Evolutionary conservation across 2,888 invertebrate species (phyloP).

Genomic region (Entomobrya multifasciata): DNA sequence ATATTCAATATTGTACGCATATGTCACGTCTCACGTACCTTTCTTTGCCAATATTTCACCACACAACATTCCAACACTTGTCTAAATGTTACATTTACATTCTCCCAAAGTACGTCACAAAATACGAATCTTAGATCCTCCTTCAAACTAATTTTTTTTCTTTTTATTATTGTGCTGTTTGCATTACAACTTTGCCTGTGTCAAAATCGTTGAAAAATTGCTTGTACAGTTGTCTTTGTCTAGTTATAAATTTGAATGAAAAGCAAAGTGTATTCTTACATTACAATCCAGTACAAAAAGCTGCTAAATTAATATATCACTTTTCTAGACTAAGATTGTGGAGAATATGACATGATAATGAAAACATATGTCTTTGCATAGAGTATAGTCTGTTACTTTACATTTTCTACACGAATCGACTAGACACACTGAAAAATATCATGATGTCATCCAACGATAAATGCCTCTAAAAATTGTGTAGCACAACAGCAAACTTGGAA

Average conservation of each 20-base stretch:
- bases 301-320: neutral
- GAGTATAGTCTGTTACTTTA: no score
- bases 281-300: neutral
- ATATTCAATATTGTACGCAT: no score
- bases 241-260: neutral
- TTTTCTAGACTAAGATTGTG: neutral
- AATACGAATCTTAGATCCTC: no score
- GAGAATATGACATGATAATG: neutral
- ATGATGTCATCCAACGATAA: slow-evolving; percentile 14
- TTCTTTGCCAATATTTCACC: slow-evolving; percentile 4
- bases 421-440: neutral
- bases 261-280: neutral
- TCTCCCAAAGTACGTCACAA: neutral
- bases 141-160: neutral
- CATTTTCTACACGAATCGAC: no score
- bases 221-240: slow-evolving; percentile 1
- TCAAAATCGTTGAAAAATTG: slow-evolving; percentile 12
- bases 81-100: neutral
- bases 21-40: no score
- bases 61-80: slow-evolving; percentile 3
- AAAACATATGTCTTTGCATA: neutral
- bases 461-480: neutral
- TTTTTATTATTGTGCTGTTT: neutral
- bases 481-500: slow-evolving; percentile 6
- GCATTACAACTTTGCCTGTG: slow-evolving; percentile 17